Conservation (phyloP, 2,888 invertebrate species). For the Tetheella fluctuosa region DNA sequence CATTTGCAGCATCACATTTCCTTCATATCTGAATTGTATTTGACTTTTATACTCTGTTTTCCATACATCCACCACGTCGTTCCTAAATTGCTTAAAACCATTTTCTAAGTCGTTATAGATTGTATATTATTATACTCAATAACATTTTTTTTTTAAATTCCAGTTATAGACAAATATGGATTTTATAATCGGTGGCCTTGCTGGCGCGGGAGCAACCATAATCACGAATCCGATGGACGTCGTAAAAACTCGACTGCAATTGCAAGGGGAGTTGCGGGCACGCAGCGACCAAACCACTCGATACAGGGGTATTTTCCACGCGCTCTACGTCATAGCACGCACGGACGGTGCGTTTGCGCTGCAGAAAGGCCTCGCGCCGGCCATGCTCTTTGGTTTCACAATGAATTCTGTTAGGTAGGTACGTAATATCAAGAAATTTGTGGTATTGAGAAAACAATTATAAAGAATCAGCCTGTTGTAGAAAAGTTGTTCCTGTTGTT, state of each 20-base stretch:
- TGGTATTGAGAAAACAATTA: too few species aligned
- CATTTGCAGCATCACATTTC: too few species aligned
- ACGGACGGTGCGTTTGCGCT: conserved; percentile 90
- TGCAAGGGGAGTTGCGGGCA: conserved; percentile 90
- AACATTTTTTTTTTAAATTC: too few species aligned
- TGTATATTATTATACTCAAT: too few species aligned
- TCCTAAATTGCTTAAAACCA: too few species aligned
- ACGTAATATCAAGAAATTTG: background rate
- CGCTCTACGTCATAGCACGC: conserved; percentile 87
- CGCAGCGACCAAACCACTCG: conserved; percentile 74
- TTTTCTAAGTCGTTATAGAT: too few species aligned
- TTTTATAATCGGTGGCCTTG: conserved; percentile 84
- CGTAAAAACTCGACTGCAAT: conserved; percentile 93
- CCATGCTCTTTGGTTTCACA: conserved; percentile 90
- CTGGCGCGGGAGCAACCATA: conserved; percentile 90
- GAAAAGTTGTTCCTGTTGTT: background rate
- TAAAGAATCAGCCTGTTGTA: too few species aligned
- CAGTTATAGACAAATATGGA: background rate
- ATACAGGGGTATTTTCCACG: conserved; percentile 91
- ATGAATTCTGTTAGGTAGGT: conserved; percentile 81
- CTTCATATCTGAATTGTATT: too few species aligned
- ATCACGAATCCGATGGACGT: conserved; percentile 96
- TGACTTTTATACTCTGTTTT: too few species aligned
- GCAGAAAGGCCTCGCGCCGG: conserved; percentile 92
- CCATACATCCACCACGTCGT: too few species aligned